Percentiles rank a stretch among this genome's conserved stretches.
phyloP scores from a whole-genome alignment of 1,140 invertebrate species.

The Megalopta genalis region DNA sequence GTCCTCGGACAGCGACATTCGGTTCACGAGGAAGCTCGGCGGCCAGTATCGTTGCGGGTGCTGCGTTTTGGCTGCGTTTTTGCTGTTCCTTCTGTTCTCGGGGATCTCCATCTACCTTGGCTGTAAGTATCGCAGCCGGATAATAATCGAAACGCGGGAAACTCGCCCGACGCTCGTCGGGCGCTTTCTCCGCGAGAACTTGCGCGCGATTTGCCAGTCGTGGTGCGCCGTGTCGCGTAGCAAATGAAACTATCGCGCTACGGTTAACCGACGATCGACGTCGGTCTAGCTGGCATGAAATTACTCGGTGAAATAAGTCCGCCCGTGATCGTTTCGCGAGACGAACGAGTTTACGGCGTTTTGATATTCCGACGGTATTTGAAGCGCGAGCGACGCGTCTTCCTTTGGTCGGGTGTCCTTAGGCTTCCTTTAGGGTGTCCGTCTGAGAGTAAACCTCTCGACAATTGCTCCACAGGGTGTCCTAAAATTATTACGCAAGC shows the following conservation, averaged over 20 bases:
- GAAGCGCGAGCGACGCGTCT: conserved; percentile 54
- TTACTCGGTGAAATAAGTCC: conserved; percentile 24
- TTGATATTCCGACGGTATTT: conserved; percentile 38
- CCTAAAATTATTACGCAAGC: too few species aligned
- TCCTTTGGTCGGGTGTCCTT: too few species aligned
- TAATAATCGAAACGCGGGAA: conserved; percentile 3
- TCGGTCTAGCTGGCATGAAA: conserved; percentile 43
- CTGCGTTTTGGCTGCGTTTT: conserved; percentile 89
- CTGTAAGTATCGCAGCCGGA: conserved; percentile 85
- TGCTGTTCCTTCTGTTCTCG: conserved; percentile 89
- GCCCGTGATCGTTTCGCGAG: conserved; percentile 22
- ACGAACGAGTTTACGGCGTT: conserved; percentile 52
- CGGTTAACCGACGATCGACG: conserved; percentile 51
- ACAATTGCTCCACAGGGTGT: too few species aligned
- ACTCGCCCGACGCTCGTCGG: background rate
- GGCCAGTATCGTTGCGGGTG: conserved; percentile 90
- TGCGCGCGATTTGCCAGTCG: conserved; percentile 1
- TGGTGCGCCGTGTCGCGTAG: background rate
- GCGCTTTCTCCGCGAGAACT: conserved; percentile 44
- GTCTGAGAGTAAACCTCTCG: too few species aligned
- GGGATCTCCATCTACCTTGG: conserved; percentile 92
- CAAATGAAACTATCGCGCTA: conserved; percentile 39
- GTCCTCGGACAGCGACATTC: conserved; percentile 91
- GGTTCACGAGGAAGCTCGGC: conserved; percentile 90
- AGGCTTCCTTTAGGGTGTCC: too few species aligned